Conservation (phyloP, 2,797 vertebrate species). For the Chrosomus eos region DNA sequence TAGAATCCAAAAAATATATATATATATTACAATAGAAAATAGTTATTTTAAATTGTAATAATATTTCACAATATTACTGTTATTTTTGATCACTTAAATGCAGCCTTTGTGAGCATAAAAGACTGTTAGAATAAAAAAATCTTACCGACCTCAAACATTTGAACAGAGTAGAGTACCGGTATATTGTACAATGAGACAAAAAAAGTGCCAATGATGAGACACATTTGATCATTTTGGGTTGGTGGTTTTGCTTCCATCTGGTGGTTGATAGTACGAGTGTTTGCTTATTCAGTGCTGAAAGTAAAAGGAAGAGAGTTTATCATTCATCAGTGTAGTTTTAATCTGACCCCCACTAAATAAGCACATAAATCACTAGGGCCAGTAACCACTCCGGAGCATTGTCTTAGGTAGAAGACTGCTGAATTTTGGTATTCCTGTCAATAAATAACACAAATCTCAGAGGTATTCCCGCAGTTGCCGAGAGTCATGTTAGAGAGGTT, state of each 20-base stretch:
- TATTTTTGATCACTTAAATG: not conserved
- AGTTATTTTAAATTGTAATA: not conserved
- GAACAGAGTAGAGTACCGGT: no score
- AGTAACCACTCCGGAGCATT: no score
- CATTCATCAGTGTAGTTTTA: conserved; percentile 42
- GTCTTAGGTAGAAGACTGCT: no score
- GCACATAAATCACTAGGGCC: conserved; percentile 37
- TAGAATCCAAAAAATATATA: no score
- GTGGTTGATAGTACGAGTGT: conserved; percentile 20
- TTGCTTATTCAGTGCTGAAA: not conserved
- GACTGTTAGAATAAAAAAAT: not conserved
- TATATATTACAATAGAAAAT: not conserved
- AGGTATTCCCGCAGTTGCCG: no score
- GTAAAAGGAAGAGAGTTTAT: conserved; percentile 16
- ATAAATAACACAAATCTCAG: no score
- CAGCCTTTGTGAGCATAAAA: not conserved
- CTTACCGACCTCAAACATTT: not conserved
- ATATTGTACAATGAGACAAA: not conserved
- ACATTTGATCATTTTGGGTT: not conserved
- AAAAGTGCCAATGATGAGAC: not conserved
- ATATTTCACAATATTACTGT: not conserved
- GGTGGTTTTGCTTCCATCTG: conserved; percentile 48
- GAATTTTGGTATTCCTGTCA: no score
- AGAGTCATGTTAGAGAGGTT: no score
- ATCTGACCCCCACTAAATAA: conserved; percentile 27